phyloP scores from a whole-genome alignment of 2,113 vertebrate genomes.

The Paramisgurnus dabryanus region DNA sequence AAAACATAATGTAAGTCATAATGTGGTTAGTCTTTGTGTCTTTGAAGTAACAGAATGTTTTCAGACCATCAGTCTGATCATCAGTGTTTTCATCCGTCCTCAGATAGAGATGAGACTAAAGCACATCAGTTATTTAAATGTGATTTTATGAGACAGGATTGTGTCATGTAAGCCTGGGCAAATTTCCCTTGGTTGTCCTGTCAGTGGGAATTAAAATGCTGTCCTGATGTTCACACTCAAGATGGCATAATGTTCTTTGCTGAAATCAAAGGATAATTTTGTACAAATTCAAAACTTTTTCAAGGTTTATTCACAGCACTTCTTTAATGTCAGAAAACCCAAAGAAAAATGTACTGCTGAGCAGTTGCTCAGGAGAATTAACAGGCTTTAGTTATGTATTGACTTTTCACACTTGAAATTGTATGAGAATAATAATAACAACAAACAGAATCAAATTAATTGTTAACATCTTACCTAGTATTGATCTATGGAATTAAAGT shows the following conservation, averaged over 20 bases:
- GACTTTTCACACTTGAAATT: no score
- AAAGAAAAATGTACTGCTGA: not conserved
- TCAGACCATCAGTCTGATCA: not conserved
- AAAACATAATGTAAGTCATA: no score
- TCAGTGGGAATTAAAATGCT: not conserved
- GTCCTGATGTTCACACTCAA: not conserved
- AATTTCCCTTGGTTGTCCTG: not conserved
- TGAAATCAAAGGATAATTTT: no score
- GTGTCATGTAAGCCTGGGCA: not conserved
- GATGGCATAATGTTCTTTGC: no score
- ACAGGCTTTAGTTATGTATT: no score
- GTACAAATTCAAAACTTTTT: no score
- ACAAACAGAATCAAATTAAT: no score
- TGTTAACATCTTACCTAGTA: no score
- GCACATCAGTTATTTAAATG: not conserved
- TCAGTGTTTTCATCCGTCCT: not conserved
- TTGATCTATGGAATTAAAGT: no score
- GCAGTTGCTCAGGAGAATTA: no score
- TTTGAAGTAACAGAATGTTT: not conserved
- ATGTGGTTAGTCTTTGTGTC: not conserved
- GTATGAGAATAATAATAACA: no score
- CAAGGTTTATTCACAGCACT: not conserved
- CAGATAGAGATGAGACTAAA: not conserved
- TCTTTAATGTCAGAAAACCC: not conserved
- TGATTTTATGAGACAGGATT: not conserved